phyloP scores from a whole-genome alignment of 2,888 invertebrate species.

The Cephalotes varians region DNA sequence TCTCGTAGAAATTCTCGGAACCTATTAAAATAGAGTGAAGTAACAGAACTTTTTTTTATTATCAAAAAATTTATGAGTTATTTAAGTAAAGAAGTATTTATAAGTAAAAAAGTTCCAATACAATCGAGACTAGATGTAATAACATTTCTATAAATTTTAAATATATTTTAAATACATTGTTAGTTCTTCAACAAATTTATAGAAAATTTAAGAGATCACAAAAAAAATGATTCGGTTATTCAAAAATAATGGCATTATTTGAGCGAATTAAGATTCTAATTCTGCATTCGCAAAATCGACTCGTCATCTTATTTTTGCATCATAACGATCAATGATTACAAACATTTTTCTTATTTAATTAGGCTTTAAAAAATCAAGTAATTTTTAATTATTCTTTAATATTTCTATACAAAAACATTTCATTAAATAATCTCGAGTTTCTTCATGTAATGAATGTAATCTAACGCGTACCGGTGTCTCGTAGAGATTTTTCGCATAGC shows the following conservation, averaged over 20 bases:
- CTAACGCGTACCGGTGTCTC: neutral
- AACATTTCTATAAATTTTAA: no score
- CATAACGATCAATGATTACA: neutral
- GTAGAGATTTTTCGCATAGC: neutral
- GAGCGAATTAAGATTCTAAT: neutral
- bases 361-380: neutral
- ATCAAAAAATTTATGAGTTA: neutral
- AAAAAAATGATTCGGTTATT: neutral
- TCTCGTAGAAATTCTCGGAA: neutral
- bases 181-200: neutral
- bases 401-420: neutral
- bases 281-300: neutral
- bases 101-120: no score
- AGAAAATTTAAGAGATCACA: neutral
- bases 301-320: neutral
- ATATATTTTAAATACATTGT: no score
- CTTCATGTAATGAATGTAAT: slow-evolving; percentile 10
- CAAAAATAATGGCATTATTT: neutral
- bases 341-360: neutral
- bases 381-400: neutral
- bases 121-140: no score
- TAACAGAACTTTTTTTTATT: neutral
- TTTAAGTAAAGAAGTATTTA: no score
- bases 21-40: neutral
- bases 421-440: neutral